These are phyloP conservation scores for Excalfactoria chinensis DNA, from an alignment of 2,113 vertebrate genomes.

Conservation along the genomic window DNA sequence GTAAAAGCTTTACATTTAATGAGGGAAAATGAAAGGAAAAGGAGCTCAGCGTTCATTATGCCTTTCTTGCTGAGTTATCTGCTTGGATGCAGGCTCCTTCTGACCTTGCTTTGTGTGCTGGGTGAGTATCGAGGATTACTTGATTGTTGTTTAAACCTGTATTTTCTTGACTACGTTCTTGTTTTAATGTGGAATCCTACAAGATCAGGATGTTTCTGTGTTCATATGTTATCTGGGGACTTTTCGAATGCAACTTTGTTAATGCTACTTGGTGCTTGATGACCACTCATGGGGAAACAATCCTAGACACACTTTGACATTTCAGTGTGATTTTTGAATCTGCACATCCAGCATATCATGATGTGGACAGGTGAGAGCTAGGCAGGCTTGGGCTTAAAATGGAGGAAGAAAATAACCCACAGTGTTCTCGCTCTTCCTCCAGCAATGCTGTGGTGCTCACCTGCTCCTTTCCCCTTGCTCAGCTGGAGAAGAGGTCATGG, in stretches of 20 bases:
- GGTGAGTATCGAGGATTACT: neutral
- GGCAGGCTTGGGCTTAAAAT: neutral
- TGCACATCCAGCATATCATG: accelerated
- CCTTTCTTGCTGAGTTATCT: neutral
- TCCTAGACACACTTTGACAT: accelerated
- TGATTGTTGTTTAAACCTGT: accelerated
- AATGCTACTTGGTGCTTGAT: accelerated
- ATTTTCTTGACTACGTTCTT: neutral
- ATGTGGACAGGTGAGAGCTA: neutral
- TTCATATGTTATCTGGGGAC: neutral
- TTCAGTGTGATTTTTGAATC: neutral
- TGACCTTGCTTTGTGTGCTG: neutral
- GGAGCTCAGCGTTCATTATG: neutral
- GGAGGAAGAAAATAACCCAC: neutral
- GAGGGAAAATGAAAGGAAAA: neutral
- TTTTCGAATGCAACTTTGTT: neutral
- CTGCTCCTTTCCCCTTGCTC: neutral
- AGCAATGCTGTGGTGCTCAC: accelerated
- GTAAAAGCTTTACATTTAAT: neutral
- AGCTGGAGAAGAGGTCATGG: neutral
- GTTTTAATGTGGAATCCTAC: neutral
- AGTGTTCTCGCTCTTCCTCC: neutral
- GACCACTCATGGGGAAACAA: accelerated
- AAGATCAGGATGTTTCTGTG: accelerated
- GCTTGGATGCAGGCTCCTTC: neutral